phyloP scores from a whole-genome alignment of 2,797 vertebrate species.

The Lepus oiostolus region DNA sequence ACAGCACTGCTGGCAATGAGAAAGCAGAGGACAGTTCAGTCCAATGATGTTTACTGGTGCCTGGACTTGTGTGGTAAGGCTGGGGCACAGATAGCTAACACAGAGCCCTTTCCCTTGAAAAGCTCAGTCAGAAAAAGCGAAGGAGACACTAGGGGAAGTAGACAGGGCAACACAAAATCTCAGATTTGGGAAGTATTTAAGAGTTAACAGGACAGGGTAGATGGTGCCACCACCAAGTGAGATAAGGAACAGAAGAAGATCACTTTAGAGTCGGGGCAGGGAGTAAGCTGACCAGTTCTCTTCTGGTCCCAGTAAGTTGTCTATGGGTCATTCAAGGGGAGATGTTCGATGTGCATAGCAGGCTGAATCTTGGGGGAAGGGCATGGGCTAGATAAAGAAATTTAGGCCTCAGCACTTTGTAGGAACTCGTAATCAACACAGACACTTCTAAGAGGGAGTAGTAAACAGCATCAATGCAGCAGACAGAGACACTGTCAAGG shows the following conservation, averaged over 20 bases:
- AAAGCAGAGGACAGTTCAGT: slow-evolving; percentile 38
- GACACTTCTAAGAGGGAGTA: slow-evolving; percentile 36
- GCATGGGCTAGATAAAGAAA: slow-evolving; percentile 9
- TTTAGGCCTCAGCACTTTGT: slow-evolving; percentile 48
- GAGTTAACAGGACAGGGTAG: slow-evolving; percentile 59
- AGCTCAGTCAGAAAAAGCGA: slow-evolving; percentile 58
- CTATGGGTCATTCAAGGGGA: slow-evolving; percentile 21
- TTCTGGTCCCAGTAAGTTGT: slow-evolving; percentile 38
- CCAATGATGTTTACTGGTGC: slow-evolving; percentile 36
- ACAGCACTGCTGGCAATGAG: slow-evolving; percentile 49
- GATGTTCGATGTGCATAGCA: not conserved
- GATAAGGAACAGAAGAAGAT: slow-evolving; percentile 38
- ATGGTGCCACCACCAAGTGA: slow-evolving; percentile 33
- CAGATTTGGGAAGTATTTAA: slow-evolving; percentile 61
- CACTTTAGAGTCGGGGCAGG: not conserved
- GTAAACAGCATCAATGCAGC: slow-evolving; percentile 31
- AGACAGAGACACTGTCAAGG: slow-evolving; percentile 14
- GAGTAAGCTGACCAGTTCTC: slow-evolving; percentile 42
- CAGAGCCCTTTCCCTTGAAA: slow-evolving; percentile 50
- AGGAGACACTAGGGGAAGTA: slow-evolving; percentile 57
- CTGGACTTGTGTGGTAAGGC: not conserved
- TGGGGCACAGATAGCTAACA: slow-evolving; percentile 42
- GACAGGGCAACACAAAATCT: slow-evolving; percentile 62
- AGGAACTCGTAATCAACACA: slow-evolving; percentile 27
- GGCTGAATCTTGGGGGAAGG: slow-evolving; percentile 1